Percentiles rank a stretch among this genome's conserved stretches.
These are phyloP conservation scores for Hydrochoerus hydrochaeris DNA, from an alignment of 2,113 vertebrate genomes.

Conservation along the genomic window DNA sequence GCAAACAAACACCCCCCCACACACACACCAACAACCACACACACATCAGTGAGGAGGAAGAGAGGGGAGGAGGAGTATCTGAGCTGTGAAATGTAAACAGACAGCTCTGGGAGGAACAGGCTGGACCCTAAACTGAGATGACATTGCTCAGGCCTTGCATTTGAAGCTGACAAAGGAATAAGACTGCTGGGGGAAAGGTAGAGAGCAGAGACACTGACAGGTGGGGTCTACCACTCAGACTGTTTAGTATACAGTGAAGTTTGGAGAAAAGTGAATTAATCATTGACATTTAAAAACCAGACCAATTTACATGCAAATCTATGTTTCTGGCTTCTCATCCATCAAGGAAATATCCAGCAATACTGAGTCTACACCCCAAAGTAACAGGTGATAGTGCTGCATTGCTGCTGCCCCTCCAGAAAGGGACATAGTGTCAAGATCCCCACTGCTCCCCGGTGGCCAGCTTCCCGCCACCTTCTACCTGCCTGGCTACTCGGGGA, in stretches of 20 bases:
- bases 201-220: neutral
- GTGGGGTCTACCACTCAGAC: neutral
- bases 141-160: neutral
- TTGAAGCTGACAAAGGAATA: neutral
- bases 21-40: neutral
- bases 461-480: neutral
- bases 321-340: conserved; percentile 25
- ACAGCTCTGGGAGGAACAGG: neutral
- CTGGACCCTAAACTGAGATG: neutral
- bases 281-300: conserved; percentile 21
- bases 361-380: neutral
- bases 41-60: neutral
- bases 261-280: neutral
- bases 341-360: neutral
- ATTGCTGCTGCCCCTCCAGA: neutral
- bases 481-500: neutral
- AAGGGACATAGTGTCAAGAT: neutral
- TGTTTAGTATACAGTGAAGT: neutral
- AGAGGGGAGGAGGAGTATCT: neutral
- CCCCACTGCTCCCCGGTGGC: neutral
- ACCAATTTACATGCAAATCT: neutral
- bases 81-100: neutral
- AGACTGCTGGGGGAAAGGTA: neutral
- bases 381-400: neutral
- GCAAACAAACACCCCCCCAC: no score